Conservation (phyloP, 2,113 vertebrate species). For the Nesoenas mayeri region DNA sequence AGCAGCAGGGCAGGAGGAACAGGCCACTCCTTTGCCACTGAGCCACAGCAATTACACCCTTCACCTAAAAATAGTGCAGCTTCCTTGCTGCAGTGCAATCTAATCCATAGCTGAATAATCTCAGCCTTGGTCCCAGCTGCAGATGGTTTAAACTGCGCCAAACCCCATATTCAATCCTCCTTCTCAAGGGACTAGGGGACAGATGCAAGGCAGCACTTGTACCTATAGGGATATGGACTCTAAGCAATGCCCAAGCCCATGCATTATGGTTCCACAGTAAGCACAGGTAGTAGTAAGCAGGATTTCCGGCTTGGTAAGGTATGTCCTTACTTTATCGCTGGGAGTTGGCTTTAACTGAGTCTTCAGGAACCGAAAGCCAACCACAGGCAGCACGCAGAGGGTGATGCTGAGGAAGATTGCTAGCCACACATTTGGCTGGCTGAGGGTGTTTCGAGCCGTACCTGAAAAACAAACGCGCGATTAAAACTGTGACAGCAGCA, state of each 20-base stretch:
- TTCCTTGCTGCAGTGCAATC: not conserved
- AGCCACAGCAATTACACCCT: not conserved
- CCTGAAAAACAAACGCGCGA: slow-evolving; percentile 70
- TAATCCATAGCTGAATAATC: not conserved
- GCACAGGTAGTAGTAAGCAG: not conserved
- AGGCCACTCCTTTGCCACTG: not conserved
- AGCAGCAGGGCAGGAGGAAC: not conserved
- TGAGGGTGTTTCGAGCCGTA: slow-evolving; percentile 86
- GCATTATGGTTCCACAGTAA: accelerated
- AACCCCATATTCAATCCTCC: not conserved
- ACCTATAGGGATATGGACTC: not conserved
- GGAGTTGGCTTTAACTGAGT: slow-evolving; percentile 79
- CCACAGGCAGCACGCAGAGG: slow-evolving; percentile 85
- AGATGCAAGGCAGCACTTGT: not conserved
- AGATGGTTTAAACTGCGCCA: not conserved
- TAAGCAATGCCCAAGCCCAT: not conserved
- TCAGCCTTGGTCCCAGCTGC: not conserved
- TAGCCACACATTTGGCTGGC: slow-evolving; percentile 88
- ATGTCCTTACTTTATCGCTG: slow-evolving; percentile 83
- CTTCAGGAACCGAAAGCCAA: slow-evolving; percentile 82
- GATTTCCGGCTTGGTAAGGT: not conserved
- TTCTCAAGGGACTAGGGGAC: not conserved
- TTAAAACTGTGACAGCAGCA: not conserved
- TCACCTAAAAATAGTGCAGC: not conserved
- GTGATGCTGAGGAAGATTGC: slow-evolving; percentile 82